Evolutionary conservation across 2,888 invertebrate species (phyloP), one percentile per base, ranked within the genome.

Genomic region (Aspidapion aeneum): DNA sequence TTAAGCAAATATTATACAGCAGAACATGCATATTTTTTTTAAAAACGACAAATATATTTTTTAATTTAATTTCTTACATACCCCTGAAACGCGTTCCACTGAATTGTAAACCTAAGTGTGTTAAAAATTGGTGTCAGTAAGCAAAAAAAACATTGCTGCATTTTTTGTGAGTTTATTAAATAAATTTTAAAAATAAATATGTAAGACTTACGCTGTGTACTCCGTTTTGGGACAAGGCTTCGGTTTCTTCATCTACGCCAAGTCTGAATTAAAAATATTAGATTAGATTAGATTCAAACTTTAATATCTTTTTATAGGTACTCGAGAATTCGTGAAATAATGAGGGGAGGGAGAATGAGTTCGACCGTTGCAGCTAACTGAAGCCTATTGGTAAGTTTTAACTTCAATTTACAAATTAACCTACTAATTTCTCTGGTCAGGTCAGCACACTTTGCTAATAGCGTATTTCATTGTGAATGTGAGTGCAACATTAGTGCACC

Each of bases 221-320:
- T 66, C 87, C 88, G 72, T 90, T 88, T 77, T 91, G 90, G 50
- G 93, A 91, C 68, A 94, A 82, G 67, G 90, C 89, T 81, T 95
- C 95, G 68, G 89, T 90, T 82, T 96, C 95, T 73, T 96, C 96
- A 74, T 93, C 96, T 66, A 93, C 91, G 21, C 93, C 93, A 81
- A 94, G 88, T 63, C 96, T 95, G 81, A 48, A 86, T 85, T 66
- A 63, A 68, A 68, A 69, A 63, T 68, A 57, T 35, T 35, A n/a
- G n/a, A n/a, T n/a, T n/a, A n/a, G n/a, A n/a, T n/a, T n/a, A n/a
- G n/a, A n/a, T n/a, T n/a, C n/a, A n/a, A n/a, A n/a, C n/a, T n/a
- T n/a, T n/a, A n/a, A n/a, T n/a, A n/a, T n/a, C n/a, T n/a, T n/a
- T n/a, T n/a, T n/a, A n/a, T n/a, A n/a, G n/a, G n/a, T n/a, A n/a